phyloP scores from a whole-genome alignment of 2,797 vertebrate genomes.

The Clarias platycephalus region DNA sequence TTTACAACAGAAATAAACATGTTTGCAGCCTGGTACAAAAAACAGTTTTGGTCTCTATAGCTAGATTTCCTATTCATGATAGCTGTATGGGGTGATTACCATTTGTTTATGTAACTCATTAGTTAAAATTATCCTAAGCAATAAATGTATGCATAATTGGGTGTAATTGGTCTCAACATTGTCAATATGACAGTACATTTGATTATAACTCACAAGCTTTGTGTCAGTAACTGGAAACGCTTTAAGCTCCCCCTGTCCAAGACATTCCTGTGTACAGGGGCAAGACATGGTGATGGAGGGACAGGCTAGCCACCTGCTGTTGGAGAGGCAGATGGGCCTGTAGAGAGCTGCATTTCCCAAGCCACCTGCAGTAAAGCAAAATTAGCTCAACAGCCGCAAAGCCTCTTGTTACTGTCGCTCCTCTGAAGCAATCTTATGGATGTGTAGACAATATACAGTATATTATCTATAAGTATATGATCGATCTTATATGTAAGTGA shows the following conservation, averaged over 20 bases:
- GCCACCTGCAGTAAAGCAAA: background rate
- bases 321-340: constrained; percentile 36
- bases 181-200: background rate
- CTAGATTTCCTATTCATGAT: no score
- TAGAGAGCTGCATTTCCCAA: constrained; percentile 21
- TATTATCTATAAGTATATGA: background rate
- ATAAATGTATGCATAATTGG: no score
- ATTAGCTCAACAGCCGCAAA: background rate
- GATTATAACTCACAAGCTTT: background rate
- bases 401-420: background rate
- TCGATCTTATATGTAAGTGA: background rate
- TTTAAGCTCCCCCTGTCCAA: background rate
- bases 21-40: no score
- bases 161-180: no score
- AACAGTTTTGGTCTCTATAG: no score
- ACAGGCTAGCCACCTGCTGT: constrained; percentile 33
- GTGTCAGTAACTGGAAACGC: background rate
- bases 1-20: no score
- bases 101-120: no score
- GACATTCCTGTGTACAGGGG: background rate
- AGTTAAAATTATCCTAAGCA: no score
- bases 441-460: background rate
- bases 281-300: background rate
- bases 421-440: background rate
- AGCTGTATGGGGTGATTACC: no score